These are phyloP conservation scores for Azorinus chamasolen DNA, from an alignment of 2,888 invertebrate species.

Conservation along the genomic window DNA sequence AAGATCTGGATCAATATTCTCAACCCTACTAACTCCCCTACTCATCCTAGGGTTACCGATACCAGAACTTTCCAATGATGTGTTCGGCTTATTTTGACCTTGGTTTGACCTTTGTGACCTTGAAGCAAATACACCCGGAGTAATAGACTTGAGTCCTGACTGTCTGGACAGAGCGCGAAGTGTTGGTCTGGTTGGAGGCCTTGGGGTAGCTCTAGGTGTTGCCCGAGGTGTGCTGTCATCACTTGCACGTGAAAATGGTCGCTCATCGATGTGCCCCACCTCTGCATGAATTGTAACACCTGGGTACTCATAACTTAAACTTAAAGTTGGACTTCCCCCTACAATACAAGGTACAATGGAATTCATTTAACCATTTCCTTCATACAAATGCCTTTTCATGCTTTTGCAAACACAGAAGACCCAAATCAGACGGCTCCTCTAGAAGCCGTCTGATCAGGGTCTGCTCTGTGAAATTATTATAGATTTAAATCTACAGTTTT, in stretches of 20 bases:
- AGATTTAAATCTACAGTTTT: too few species aligned
- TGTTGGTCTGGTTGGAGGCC: constrained; percentile 28
- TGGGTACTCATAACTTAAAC: constrained; percentile 55
- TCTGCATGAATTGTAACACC: constrained; percentile 60
- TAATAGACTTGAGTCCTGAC: constrained; percentile 35
- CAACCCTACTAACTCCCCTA: not conserved
- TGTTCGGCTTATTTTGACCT: not conserved
- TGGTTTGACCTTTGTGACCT: constrained; percentile 25
- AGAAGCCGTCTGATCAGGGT: too few species aligned
- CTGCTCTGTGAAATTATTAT: too few species aligned
- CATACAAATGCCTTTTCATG: too few species aligned
- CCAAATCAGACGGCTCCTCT: too few species aligned
- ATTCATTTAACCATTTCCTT: too few species aligned
- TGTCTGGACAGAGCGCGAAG: constrained; percentile 36
- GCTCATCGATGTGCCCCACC: constrained; percentile 7
- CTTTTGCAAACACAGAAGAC: too few species aligned
- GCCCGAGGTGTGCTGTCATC: constrained; percentile 15
- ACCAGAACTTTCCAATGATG: not conserved
- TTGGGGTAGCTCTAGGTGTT: constrained; percentile 43
- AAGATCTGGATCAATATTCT: not conserved
- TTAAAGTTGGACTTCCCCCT: constrained; percentile 39
- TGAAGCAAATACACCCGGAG: constrained; percentile 29
- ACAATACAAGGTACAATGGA: constrained; percentile 15
- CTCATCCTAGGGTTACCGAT: not conserved
- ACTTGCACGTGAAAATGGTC: constrained; percentile 25